Conservation (phyloP, 1,140 invertebrate genomes). For the Copidosoma floridanum region DNA sequence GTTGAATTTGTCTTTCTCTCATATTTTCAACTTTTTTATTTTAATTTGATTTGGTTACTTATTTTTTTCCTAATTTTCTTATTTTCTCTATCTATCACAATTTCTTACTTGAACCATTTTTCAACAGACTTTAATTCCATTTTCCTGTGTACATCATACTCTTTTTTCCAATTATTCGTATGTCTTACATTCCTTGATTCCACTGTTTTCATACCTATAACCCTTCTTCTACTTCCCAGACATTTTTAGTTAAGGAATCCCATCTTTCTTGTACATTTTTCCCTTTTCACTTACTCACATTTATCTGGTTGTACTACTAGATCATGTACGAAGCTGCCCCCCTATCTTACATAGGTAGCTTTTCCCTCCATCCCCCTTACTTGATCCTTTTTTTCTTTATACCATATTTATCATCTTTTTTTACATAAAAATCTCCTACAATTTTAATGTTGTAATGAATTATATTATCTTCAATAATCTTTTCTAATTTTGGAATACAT, state of each 20-base stretch:
- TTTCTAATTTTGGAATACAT: background rate
- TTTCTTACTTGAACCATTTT: too few relatives aligned
- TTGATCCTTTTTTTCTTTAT: slow-evolving; percentile 4
- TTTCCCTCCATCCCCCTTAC: background rate
- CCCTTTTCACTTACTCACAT: too few relatives aligned
- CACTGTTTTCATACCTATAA: slow-evolving; percentile 5
- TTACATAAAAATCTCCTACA: background rate
- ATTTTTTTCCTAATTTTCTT: background rate
- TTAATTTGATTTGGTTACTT: too few relatives aligned
- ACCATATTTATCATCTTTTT: background rate
- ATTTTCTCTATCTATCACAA: background rate
- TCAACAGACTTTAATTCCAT: too few relatives aligned
- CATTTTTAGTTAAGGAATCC: too few relatives aligned
- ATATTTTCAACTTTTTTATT: background rate
- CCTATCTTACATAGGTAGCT: background rate
- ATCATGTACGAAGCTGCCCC: background rate
- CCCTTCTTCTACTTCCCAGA: background rate
- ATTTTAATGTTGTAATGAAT: background rate
- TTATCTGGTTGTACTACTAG: background rate
- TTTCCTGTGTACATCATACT: too few relatives aligned
- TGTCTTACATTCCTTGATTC: too few relatives aligned
- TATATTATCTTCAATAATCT: background rate
- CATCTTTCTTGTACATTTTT: too few relatives aligned
- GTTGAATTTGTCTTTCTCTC: background rate
- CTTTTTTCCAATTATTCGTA: too few relatives aligned